Percentiles rank a stretch among this genome's conserved stretches.
phyloP scores from a whole-genome alignment of 1,140 invertebrate genomes.

The Trissolcus basalis region DNA sequence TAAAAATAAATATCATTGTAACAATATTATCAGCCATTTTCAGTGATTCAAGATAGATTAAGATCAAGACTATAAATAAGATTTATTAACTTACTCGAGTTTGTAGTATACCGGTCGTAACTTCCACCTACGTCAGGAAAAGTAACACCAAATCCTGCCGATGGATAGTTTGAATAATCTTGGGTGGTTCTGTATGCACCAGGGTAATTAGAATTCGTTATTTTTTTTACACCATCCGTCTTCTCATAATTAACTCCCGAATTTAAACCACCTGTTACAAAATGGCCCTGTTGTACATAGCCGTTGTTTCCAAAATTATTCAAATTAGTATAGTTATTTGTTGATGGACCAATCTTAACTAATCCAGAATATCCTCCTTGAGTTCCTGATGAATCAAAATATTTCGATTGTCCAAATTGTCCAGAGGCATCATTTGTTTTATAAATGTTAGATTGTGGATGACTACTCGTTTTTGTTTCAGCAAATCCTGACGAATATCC shows the following conservation, averaged over 20 bases:
- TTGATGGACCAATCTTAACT: constrained; percentile 10
- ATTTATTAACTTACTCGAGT: constrained; percentile 12
- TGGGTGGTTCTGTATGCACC: constrained; percentile 12
- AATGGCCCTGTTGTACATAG: constrained; percentile 38
- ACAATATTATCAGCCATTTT: not conserved
- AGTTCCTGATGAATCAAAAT: not conserved
- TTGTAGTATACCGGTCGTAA: constrained; percentile 19
- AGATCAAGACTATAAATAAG: not conserved
- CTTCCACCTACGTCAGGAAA: not conserved
- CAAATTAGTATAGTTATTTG: constrained; percentile 12
- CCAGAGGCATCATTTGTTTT: constrained; percentile 20
- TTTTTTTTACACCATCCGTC: constrained; percentile 44
- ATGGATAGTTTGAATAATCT: constrained; percentile 4
- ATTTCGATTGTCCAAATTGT: not conserved
- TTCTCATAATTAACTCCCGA: constrained; percentile 57
- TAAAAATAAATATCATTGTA: not conserved
- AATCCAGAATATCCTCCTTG: constrained; percentile 8
- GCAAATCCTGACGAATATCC: constrained; percentile 17
- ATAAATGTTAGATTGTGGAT: constrained; percentile 27
- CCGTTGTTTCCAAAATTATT: constrained; percentile 20
- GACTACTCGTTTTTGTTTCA: constrained; percentile 20
- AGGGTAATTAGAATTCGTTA: constrained; percentile 4
- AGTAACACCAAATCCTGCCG: constrained; percentile 9
- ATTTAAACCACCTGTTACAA: constrained; percentile 27
- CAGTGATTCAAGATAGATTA: too few relatives aligned